Conservation (phyloP, 1,140 invertebrate genomes). For the Drosophila funebris region DNA sequence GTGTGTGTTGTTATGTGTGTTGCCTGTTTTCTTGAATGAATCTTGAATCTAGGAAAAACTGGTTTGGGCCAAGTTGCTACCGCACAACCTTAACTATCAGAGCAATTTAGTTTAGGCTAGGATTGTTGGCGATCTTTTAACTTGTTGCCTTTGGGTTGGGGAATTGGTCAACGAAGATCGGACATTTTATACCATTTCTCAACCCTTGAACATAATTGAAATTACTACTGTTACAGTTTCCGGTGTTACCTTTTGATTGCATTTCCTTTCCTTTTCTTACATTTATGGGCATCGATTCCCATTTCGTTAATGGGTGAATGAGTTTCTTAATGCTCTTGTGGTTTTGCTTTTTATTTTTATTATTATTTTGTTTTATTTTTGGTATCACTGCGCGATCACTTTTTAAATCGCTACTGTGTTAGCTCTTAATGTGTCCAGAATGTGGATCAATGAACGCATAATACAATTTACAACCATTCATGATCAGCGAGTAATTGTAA, state of each 20-base stretch:
- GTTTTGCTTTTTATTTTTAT: slow-evolving; percentile 15
- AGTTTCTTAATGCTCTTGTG: slow-evolving; percentile 52
- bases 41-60: slow-evolving; percentile 61
- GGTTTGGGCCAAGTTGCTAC: slow-evolving; percentile 55
- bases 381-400: slow-evolving; percentile 21
- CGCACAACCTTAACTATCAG: slow-evolving; percentile 44
- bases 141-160: slow-evolving; percentile 9
- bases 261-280: slow-evolving; percentile 34
- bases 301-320: slow-evolving; percentile 56
- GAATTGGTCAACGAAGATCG: neutral
- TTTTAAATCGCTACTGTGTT: slow-evolving; percentile 36
- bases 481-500: neutral
- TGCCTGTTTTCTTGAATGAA: slow-evolving; percentile 80
- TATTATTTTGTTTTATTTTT: slow-evolving; percentile 8
- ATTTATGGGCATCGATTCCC: slow-evolving; percentile 42
- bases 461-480: slow-evolving; percentile 25
- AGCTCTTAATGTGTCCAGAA: slow-evolving; percentile 26
- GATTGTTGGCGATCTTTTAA: slow-evolving; percentile 26
- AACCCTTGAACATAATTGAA: slow-evolving; percentile 67
- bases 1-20: slow-evolving; percentile 25
- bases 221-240: slow-evolving; percentile 78
- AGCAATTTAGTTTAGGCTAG: slow-evolving; percentile 51
- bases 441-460: slow-evolving; percentile 53
- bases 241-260: slow-evolving; percentile 65
- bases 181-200: slow-evolving; percentile 2